Base-by-base conservation (phyloP, 2,113 vertebrate genomes). In the Cisticola juncidis region DNA sequence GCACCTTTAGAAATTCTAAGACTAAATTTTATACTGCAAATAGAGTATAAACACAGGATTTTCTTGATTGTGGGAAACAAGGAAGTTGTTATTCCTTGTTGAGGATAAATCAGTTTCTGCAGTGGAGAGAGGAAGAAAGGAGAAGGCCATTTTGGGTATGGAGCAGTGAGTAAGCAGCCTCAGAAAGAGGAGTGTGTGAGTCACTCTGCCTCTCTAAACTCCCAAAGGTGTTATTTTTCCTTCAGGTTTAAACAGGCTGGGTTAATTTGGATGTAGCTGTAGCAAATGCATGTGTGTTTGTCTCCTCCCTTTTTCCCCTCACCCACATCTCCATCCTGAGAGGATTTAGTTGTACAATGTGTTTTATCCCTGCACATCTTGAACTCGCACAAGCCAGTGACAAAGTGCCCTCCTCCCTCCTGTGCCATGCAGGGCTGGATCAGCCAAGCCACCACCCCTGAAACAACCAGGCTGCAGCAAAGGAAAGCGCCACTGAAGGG, bases 311-410 rank as follows among this genome's bases (percentile, higher is more conserved):
- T 87, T 78, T 16, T 7, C 10, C 15, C 31, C n/a, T 66, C 26
- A 33, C 21, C 4, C 35, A 11, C 23, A 73, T 80, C 38, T 40
- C 26, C 1, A 0, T 23, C 0, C 0, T 60, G 56, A 44, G 82
- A 78, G 15, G 23, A 57, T 14, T 92, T 73, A 33, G 25, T 14
- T 33, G n/a, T 33, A 23, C 24, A 72, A 28, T 5, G 2, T 38
- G n/a, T 18, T 82, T 72, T 40, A 50, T 44, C n/a, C 57, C 42
- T 87, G 42, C 50, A 12, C 26, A 19, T 72, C 66, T 80, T 65
- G 78, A 66, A 50, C 28, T 48, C 40, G 18, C 26, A 38, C 19
- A 60, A 36, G 57, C 7, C 18, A 36, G 25, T 36, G 82, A 50
- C 12, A 23, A 68, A 76, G 53, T 65, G 40, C n/a, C 23, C 40